phyloP scores from a whole-genome alignment of 2,113 vertebrate species.

The Emydocephalus ijimae region DNA sequence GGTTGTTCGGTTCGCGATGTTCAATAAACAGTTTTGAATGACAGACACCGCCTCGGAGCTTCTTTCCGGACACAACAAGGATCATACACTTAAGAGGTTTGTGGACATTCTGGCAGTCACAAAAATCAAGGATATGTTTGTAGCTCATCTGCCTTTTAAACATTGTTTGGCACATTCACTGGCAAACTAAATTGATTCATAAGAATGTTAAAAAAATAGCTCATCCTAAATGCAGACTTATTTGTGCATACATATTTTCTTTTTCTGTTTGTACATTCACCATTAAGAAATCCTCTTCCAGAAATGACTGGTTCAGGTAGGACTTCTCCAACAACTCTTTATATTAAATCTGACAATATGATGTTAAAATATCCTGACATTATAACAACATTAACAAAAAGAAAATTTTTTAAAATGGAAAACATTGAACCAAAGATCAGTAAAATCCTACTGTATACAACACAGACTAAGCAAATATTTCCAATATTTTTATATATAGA shows the following conservation, averaged over 20 bases:
- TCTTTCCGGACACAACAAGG: too few species aligned
- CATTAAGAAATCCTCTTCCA: neutral
- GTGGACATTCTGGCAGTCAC: slow-evolving; percentile 20
- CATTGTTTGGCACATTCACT: neutral
- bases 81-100: neutral
- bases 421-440: neutral
- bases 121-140: slow-evolving; percentile 1
- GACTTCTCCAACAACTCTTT: neutral
- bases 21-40: too few species aligned
- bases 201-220: neutral
- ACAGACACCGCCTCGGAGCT: too few species aligned
- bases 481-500: neutral
- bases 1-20: too few species aligned
- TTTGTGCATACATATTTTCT: neutral
- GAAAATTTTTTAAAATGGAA: neutral
- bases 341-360: neutral
- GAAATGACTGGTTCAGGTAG: neutral
- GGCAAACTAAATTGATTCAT: neutral
- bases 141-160: neutral
- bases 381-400: neutral
- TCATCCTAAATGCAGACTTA: neutral
- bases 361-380: neutral
- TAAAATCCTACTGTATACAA: neutral
- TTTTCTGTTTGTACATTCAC: neutral
- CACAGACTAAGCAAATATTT: neutral